A percentile compares a stretch with the other conserved stretches of the same genome.
These are phyloP conservation scores for Pycnonotus jocosus DNA, from an alignment of 2,113 vertebrate genomes.

Conservation along the genomic window DNA sequence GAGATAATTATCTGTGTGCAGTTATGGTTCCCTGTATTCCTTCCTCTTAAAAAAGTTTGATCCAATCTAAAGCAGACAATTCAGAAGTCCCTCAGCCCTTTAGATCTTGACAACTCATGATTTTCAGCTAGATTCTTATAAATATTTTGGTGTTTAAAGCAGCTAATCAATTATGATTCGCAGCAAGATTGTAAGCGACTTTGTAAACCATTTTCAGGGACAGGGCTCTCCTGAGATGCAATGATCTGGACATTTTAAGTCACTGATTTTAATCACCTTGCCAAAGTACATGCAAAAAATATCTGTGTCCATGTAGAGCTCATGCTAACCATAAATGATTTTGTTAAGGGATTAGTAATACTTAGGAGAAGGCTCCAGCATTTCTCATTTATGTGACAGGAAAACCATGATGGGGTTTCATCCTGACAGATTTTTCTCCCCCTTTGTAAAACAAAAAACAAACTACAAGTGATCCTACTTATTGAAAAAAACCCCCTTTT, in stretches of 20 bases:
- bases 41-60: background rate
- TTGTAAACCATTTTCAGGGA: background rate
- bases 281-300: background rate
- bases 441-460: background rate
- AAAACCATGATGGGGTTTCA: background rate
- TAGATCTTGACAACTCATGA: background rate
- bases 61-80: background rate
- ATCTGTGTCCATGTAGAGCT: background rate
- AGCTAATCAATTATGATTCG: background rate
- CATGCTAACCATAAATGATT: background rate
- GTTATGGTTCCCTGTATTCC: background rate
- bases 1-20: background rate
- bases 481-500: fast-evolving
- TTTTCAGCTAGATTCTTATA: background rate
- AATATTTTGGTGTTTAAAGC: background rate
- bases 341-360: background rate
- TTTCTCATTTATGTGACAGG: background rate
- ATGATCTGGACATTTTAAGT: background rate
- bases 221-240: background rate
- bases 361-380: background rate
- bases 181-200: background rate
- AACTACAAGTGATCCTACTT: background rate
- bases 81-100: background rate
- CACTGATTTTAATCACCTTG: background rate
- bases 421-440: background rate